Percentiles rank a stretch among this genome's conserved stretches.
Conservation (phyloP, 2,888 invertebrate genomes). For the Drosophila longiperda region DNA sequence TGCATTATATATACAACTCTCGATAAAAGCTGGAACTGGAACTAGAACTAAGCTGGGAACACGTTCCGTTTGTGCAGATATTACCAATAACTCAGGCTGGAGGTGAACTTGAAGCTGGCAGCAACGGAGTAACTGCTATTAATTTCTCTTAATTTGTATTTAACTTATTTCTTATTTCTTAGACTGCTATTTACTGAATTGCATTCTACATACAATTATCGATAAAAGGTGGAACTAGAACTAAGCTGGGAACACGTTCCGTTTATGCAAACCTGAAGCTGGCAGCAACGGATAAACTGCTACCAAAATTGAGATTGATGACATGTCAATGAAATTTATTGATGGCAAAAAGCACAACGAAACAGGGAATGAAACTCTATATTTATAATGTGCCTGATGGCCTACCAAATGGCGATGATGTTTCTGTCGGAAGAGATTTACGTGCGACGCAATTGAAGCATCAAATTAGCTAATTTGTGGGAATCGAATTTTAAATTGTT, state of each 20-base stretch:
- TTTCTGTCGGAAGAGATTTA: slow-evolving; percentile 14
- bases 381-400: neutral
- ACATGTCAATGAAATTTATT: slow-evolving; percentile 71
- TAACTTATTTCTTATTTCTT: neutral
- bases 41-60: neutral
- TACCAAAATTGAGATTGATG: slow-evolving; percentile 77
- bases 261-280: neutral
- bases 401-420: slow-evolving; percentile 29
- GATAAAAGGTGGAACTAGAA: neutral
- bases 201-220: neutral
- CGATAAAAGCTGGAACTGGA: neutral
- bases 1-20: neutral
- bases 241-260: neutral
- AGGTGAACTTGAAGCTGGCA: neutral
- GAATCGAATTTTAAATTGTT: slow-evolving; percentile 66
- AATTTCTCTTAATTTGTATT: too few relatives aligned
- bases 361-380: slow-evolving; percentile 6
- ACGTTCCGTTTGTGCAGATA: neutral
- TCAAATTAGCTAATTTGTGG: slow-evolving; percentile 59
- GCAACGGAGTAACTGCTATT: neutral
- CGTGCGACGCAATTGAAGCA: slow-evolving; percentile 36
- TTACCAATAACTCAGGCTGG: neutral
- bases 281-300: neutral
- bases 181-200: neutral
- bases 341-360: slow-evolving; percentile 2